A percentile compares a stretch with the other conserved stretches of the same genome.
phyloP scores from a whole-genome alignment of 2,113 vertebrate species.

The Thomomys bottae region DNA sequence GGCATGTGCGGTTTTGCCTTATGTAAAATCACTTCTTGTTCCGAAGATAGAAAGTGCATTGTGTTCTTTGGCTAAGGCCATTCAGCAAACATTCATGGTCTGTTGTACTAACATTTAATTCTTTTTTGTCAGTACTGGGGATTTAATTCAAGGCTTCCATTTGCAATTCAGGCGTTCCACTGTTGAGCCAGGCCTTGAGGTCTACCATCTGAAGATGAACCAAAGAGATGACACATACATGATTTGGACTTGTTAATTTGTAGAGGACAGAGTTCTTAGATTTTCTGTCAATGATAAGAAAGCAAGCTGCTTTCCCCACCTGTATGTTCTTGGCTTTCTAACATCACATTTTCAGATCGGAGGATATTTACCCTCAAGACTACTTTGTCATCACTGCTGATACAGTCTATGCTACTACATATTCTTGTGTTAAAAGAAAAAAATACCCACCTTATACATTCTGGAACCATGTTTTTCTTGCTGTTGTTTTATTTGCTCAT shows the following conservation, averaged over 20 bases:
- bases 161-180: too few species aligned
- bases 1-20: too few species aligned
- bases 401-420: not conserved
- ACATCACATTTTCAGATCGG: not conserved
- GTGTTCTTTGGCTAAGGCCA: not conserved
- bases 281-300: not conserved
- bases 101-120: too few species aligned
- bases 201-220: not conserved
- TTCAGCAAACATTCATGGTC: not conserved
- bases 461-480: not conserved
- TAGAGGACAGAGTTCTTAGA: not conserved
- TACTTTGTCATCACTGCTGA: not conserved
- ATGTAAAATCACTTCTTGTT: not conserved
- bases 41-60: not conserved
- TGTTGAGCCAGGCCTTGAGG: too few species aligned
- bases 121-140: too few species aligned
- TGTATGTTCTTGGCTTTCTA: not conserved
- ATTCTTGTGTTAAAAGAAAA: not conserved
- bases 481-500: not conserved
- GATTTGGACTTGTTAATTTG: constrained; percentile 17
- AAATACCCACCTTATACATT: not conserved
- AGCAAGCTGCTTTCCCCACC: not conserved
- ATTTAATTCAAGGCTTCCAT: too few species aligned
- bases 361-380: not conserved
- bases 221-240: not conserved